Base-by-base conservation (phyloP, 2,888 invertebrate genomes). In the Neoitamus cyanurus region DNA sequence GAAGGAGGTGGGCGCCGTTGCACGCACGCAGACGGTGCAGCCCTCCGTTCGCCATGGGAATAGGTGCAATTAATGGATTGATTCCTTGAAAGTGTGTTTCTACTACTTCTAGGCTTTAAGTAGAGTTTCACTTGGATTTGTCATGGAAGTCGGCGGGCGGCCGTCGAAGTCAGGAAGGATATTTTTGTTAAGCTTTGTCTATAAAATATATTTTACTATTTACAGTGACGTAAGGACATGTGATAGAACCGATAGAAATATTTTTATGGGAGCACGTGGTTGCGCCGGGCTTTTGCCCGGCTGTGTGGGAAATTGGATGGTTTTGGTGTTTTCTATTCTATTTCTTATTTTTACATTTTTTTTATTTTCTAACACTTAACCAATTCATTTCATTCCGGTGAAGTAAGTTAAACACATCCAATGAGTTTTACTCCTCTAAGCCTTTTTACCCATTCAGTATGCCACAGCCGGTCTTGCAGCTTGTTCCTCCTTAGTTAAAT, bases 181-280 rank as follows among this genome's bases (percentile, higher is more conserved):
- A 80, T 58, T 58, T 70, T 68, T 80, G 48, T 80, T 80, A 58
- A 80, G 37, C 58, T 80, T 75, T 58, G 68, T 77, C 80, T 80
- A 80, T 80, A 80, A 68, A 80, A 58, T 80, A 80, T 80, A 80
- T 80, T 80, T 80, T 80, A 80, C 31, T 80, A 80, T 80, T 80
- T 80, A 80, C 48, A 68, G 34, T 58, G 80, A 48, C 20, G 13
- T 80, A 80, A 80, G 80, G 80, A 77, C 80, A 80, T 80, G 80
- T 80, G 80, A 80, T 80, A 80, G 80, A 80, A 80, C 80, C 34
- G 68, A 37, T 58, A 46, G 58, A 58, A 77, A 80, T 80, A 80
- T 58, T 68, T 68, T 80, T 80, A 58, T 34, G 80, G 30, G 58
- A 73, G 73, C 42, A 25, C 20, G 30, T 37, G 77, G 36, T 77